A percentile compares a stretch with the other conserved stretches of the same genome.
phyloP scores from a whole-genome alignment of 30 jellyfish, hydroid and myxozoan species.

The Pelagia noctiluca region DNA sequence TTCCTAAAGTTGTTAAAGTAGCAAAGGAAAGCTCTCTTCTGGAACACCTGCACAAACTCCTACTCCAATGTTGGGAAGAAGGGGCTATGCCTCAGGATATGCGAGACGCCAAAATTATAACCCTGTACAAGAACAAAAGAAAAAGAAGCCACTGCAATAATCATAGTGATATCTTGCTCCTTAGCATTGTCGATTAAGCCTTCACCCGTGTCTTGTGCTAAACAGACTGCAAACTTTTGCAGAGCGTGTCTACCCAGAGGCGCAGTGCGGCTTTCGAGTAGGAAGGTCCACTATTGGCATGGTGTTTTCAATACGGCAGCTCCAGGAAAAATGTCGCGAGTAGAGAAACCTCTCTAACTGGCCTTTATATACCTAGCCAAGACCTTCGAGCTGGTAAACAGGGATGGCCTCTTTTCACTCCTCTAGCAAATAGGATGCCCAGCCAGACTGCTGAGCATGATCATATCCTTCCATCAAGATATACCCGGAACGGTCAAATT shows the following conservation, averaged over 20 bases:
- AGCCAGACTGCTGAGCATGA: conserved; percentile 11
- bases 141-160: conserved; percentile 57
- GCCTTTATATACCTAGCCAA: conserved; percentile 15
- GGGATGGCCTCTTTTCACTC: not conserved
- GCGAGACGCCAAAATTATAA: conserved; percentile 30
- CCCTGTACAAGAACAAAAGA: conserved; percentile 52
- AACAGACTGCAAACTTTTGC: conserved; percentile 21
- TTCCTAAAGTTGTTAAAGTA: conserved; percentile 10
- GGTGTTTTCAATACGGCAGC: not conserved
- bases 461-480: conserved; percentile 8
- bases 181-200: conserved; percentile 41
- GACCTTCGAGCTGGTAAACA: conserved; percentile 9
- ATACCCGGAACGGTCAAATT: conserved; percentile 6
- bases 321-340: conserved; percentile 13
- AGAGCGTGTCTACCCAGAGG: conserved; percentile 39
- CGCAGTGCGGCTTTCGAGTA: conserved; percentile 44
- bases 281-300: not conserved
- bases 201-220: conserved; percentile 31
- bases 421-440: conserved; percentile 10
- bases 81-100: conserved; percentile 31
- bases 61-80: conserved; percentile 48
- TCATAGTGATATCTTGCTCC: conserved; percentile 63
- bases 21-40: not conserved
- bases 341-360: not conserved
- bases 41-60: conserved; percentile 35